Conservation (phyloP, 2,797 vertebrate genomes). For the Benthosema pterotum region DNA sequence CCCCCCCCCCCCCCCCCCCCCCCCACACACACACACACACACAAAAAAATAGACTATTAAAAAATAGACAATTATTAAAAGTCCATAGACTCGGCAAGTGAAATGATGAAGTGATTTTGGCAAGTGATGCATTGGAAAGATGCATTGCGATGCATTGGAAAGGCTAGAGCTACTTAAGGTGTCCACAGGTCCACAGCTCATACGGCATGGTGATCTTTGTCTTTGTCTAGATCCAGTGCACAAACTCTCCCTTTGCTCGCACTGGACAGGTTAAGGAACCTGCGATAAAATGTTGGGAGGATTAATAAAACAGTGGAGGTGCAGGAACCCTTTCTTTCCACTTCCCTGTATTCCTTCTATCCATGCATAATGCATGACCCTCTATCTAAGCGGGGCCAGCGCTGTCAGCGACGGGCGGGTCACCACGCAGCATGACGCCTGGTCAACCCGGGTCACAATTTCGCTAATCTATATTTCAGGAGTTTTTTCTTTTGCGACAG, state of each 20-base stretch:
- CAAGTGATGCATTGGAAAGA: too few relatives aligned
- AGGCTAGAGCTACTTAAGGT: too few relatives aligned
- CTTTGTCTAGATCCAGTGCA: neutral
- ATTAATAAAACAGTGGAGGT: slow-evolving; percentile 74
- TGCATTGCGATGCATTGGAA: too few relatives aligned
- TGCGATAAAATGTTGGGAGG: slow-evolving; percentile 66
- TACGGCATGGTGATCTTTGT: too few relatives aligned
- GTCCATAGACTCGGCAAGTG: too few relatives aligned
- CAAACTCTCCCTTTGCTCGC: slow-evolving; percentile 31
- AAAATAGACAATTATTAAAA: too few relatives aligned
- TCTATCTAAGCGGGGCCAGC: slow-evolving; percentile 80
- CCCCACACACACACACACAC: too few relatives aligned
- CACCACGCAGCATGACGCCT: slow-evolving; percentile 55
- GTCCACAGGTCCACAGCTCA: too few relatives aligned
- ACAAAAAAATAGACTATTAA: too few relatives aligned
- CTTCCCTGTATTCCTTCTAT: slow-evolving; percentile 41
- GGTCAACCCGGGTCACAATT: slow-evolving; percentile 79
- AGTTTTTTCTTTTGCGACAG: slow-evolving; percentile 58
- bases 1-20: too few relatives aligned
- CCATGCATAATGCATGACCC: slow-evolving; percentile 89
- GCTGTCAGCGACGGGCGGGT: slow-evolving; percentile 48
- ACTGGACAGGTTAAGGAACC: slow-evolving; percentile 69
- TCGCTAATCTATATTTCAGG: slow-evolving; percentile 82
- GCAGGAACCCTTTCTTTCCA: slow-evolving; percentile 47
- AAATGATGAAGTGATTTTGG: too few relatives aligned